These are phyloP conservation scores for Lucifuga dentata DNA, from an alignment of 2,113 vertebrate species.

Conservation along the genomic window DNA sequence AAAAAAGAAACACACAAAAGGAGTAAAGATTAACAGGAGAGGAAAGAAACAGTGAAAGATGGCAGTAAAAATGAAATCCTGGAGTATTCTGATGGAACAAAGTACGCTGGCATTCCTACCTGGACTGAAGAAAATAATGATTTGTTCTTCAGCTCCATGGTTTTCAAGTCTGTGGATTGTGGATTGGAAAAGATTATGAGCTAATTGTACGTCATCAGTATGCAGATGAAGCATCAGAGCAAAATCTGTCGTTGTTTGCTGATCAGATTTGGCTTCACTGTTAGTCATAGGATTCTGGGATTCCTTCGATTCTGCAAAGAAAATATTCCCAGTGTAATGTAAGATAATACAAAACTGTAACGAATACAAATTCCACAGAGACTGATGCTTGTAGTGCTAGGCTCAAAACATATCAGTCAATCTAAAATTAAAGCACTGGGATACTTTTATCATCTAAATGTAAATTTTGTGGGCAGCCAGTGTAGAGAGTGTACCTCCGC, in stretches of 20 bases:
- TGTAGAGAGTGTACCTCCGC: slow-evolving; percentile 16
- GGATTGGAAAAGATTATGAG: slow-evolving; percentile 25
- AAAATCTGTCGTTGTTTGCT: slow-evolving; percentile 25
- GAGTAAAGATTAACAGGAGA: background rate
- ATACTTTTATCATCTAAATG: too few relatives aligned
- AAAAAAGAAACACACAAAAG: background rate
- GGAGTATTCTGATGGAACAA: slow-evolving; percentile 4
- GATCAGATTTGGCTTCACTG: slow-evolving; percentile 2
- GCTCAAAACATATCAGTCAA: too few relatives aligned
- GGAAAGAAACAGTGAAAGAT: background rate
- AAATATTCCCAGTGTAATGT: background rate
- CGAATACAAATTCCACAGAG: too few relatives aligned
- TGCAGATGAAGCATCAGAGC: slow-evolving; percentile 39
- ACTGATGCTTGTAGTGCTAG: too few relatives aligned
- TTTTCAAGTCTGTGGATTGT: slow-evolving; percentile 25
- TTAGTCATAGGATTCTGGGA: background rate
- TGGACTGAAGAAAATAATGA: slow-evolving; percentile 12
- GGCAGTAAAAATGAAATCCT: background rate
- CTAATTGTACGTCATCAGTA: slow-evolving; percentile 24
- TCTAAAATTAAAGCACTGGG: too few relatives aligned
- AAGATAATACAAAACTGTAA: too few relatives aligned
- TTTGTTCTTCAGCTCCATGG: slow-evolving; percentile 21
- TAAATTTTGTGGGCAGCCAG: too few relatives aligned
- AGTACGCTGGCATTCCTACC: slow-evolving; percentile 18
- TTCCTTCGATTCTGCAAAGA: background rate